phyloP scores from a whole-genome alignment of 2,113 vertebrate genomes.

The Oreochromis spilurus region DNA sequence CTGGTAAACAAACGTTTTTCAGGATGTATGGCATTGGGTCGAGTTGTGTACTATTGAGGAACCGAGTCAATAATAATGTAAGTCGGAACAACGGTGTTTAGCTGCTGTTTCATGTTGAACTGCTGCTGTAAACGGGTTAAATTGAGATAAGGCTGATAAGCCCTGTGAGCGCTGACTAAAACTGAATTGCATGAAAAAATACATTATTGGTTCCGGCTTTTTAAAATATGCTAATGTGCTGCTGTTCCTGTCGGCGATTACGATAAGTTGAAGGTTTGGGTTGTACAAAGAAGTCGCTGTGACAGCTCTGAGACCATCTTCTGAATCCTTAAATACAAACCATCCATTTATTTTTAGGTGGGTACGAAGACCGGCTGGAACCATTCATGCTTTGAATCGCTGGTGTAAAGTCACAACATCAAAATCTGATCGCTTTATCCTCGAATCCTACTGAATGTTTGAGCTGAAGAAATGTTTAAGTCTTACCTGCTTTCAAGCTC shows the following conservation, averaged over 20 bases:
- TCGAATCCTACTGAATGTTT: not conserved
- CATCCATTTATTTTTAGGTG: not conserved
- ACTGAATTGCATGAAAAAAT: not conserved
- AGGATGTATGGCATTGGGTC: not conserved
- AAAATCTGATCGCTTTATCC: not conserved
- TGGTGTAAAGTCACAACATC: accelerated
- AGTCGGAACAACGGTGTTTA: not conserved
- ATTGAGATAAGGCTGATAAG: not conserved
- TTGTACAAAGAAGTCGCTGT: not conserved
- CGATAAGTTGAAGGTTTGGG: not conserved
- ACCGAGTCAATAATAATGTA: not conserved
- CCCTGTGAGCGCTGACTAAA: not conserved
- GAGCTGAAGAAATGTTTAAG: not conserved
- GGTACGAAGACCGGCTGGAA: accelerated
- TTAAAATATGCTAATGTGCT: not conserved
- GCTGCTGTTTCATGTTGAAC: not conserved
- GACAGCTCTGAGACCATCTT: not conserved
- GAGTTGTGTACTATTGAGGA: not conserved
- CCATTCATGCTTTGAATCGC: accelerated
- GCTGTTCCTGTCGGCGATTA: accelerated
- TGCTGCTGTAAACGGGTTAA: not conserved
- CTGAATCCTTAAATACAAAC: not conserved
- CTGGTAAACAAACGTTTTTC: accelerated
- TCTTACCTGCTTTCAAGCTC: not conserved
- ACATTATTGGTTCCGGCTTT: accelerated